Evolutionary conservation across 2,113 vertebrate genomes (phyloP), one percentile per base, ranked within the genome.

Genomic region (Micromys minutus): DNA sequence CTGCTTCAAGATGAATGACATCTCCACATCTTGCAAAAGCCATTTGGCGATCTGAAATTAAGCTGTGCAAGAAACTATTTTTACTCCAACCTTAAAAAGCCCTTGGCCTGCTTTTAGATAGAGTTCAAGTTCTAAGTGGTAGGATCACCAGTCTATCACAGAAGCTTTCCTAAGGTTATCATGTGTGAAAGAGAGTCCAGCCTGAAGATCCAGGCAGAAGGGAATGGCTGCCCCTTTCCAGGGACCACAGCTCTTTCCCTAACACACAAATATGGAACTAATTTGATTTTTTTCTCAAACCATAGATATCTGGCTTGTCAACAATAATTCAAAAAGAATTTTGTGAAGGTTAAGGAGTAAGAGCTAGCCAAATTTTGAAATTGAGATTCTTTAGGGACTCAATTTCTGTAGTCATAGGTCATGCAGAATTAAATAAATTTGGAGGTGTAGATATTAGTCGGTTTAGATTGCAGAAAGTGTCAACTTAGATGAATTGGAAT

Each of bases 271-370:
- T 96, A 84, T 95, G 93, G 79, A 95, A 95, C 45, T 71, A 87
- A 97, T 97, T 97, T 87, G 9, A 91, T 80, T 95, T 94, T 95
- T 97, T 94, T 94, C 61, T 61, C 85, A 85, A 96, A 94, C 2
- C 63, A 94, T 90, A 90, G 89, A 91, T 95, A 96, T 65, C 75
- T 87, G 72, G 42, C 67, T 95, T 97, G 87, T 89, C 69, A 94
- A 90, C 47, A 95, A 34, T 90, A 83, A 93, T 90, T 97, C 81
- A 89, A 91, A 81, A 94, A 59, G 57, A 94, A 89, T 93, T 91
- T 97, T 90, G 80, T 75, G 47, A 93, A 94, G 55, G 45, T 86
- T 77, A 85, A 97, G 71, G 52, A 95, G 93, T 85, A 97, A 92
- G 74, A 95, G 89, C 93, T 96, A 81, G 87, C 84, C 52, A 92